These are phyloP conservation scores for Trissolcus japonicus DNA, from an alignment of 2,888 invertebrate species.

Conservation along the genomic window DNA sequence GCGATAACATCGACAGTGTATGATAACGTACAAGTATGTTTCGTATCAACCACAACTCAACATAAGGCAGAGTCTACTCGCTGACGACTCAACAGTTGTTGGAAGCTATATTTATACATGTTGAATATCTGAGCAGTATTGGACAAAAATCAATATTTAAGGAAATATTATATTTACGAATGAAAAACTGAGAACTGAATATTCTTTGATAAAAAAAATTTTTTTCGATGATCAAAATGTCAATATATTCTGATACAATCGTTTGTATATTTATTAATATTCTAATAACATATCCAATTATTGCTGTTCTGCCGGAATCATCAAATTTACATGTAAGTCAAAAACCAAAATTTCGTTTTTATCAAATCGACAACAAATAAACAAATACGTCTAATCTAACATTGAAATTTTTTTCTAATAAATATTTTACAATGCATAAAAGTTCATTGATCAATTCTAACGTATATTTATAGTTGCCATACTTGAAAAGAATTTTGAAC, in stretches of 20 bases:
- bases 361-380: no score
- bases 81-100: slow-evolving; percentile 38
- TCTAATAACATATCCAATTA: slow-evolving; percentile 19
- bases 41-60: slow-evolving; percentile 4
- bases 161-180: not conserved
- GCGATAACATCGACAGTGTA: slow-evolving; percentile 7
- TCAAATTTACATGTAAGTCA: slow-evolving; percentile 11
- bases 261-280: slow-evolving; percentile 26
- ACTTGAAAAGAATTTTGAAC: not conserved
- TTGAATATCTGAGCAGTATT: slow-evolving; percentile 17
- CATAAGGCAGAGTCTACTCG: slow-evolving; percentile 16
- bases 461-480: not conserved
- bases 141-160: slow-evolving; percentile 8
- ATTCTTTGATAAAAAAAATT: slow-evolving; percentile 3
- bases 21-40: slow-evolving; percentile 12
- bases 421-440: no score
- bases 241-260: slow-evolving; percentile 12
- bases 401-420: no score
- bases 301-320: slow-evolving; percentile 18
- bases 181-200: slow-evolving; percentile 1
- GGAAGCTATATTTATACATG: slow-evolving; percentile 24
- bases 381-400: no score
- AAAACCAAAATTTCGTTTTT: not conserved
- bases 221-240: slow-evolving; percentile 10
- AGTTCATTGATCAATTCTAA: no score